phyloP scores from a whole-genome alignment of 2,113 vertebrate genomes.

The Rhinichthys klamathensis region DNA sequence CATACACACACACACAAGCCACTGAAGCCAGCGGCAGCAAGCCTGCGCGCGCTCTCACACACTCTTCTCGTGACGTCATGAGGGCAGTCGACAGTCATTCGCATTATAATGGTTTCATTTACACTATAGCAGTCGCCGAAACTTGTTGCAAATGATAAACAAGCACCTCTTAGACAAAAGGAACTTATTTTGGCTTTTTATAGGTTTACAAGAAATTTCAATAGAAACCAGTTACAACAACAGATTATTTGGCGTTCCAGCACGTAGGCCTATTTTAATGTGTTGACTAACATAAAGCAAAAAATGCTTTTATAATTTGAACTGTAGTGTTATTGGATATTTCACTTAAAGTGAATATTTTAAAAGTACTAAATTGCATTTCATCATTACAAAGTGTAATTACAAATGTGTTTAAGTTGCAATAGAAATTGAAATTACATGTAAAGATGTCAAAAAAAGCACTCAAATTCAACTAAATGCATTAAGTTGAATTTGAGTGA shows the following conservation, averaged over 20 bases:
- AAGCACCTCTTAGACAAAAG: background rate
- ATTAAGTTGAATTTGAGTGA: too few species aligned
- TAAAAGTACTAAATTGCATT: too few species aligned
- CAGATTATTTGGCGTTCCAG: background rate
- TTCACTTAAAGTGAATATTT: too few species aligned
- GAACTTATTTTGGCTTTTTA: background rate
- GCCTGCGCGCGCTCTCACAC: background rate
- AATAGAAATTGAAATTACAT: too few species aligned
- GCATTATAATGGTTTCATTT: slow-evolving; percentile 8
- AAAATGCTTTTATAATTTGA: too few species aligned
- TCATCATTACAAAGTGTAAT: too few species aligned
- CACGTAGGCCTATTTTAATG: background rate
- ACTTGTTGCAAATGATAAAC: background rate
- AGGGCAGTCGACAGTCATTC: background rate
- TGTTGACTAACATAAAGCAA: background rate
- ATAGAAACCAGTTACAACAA: background rate
- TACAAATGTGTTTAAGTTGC: too few species aligned
- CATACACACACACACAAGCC: background rate
- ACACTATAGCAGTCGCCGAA: background rate
- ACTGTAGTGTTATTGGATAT: too few species aligned
- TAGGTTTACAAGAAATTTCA: background rate
- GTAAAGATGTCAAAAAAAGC: too few species aligned
- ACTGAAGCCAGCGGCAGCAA: background rate
- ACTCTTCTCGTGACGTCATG: slow-evolving; percentile 21
- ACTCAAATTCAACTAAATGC: too few species aligned